Percentiles rank a stretch among this genome's conserved stretches.
phyloP scores from a whole-genome alignment of 2,797 vertebrate species.

The Steatocranus sp. region DNA sequence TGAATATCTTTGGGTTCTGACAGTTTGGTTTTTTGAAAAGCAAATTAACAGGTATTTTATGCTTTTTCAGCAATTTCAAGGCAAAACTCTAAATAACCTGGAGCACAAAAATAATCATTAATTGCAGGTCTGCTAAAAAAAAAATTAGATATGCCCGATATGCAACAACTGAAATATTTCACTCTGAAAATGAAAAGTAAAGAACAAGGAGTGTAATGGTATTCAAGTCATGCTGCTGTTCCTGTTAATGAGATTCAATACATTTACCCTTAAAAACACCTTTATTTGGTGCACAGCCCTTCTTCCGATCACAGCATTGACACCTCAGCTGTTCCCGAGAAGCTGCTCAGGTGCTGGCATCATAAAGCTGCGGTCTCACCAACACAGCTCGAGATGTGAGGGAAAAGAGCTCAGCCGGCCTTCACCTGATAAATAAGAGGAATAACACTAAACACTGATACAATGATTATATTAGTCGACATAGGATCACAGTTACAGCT shows the following conservation, averaged over 20 bases:
- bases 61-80: neutral
- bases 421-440: neutral
- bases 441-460: neutral
- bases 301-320: neutral
- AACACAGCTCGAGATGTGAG: neutral
- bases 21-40: neutral
- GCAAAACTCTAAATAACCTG: neutral
- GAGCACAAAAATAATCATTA: neutral
- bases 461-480: constrained; percentile 2
- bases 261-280: neutral
- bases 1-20: neutral
- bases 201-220: neutral
- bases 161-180: neutral
- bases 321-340: constrained; percentile 14
- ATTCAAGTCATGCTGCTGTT: neutral
- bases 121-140: neutral
- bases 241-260: neutral
- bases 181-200: neutral
- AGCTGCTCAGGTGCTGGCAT: constrained; percentile 4
- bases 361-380: neutral
- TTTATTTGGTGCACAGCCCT: neutral
- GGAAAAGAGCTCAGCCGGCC: neutral
- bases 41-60: neutral
- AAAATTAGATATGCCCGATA: neutral
- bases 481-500: constrained; percentile 35